Base-by-base conservation (phyloP, 2,113 vertebrate genomes). In the Urocitellus parryii region DNA sequence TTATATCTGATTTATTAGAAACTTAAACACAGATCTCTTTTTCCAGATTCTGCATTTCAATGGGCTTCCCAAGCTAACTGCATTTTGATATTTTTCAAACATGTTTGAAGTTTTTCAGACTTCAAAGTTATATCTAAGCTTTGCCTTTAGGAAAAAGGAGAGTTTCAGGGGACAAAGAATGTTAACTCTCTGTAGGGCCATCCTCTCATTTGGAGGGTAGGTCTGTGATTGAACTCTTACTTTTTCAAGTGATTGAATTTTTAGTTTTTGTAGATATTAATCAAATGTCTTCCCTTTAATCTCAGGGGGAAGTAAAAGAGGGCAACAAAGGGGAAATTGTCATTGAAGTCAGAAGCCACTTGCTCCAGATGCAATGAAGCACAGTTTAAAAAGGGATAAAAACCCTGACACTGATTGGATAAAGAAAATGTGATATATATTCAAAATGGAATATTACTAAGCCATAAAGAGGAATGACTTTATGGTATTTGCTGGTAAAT, bases 21-120 rank as follows among this genome's bases (percentile, higher is more conserved):
- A 95, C 11, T 16, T 91, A 91, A 95, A 65, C n/a, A 56, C 9
- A 22, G 65, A 42, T 39, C 29, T 29, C 2, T 51, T 37, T 89
- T 70, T 85, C 82, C 12, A 87, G 94, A 90, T 78, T 39, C 34
- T 25, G 5, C 63, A 13, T 78, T 87, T 16, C 51, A 29, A 34
- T 74, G 0, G 22, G 25, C 20, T 90, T 16, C 4, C 13, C 27
- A 87, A 51, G 2, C 16, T 88, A 61, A 63, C 2, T 65, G 3
- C 10, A 61, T 65, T 27, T 93, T 91, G 73, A 51, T 88, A 29
- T 92, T 93, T 84, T 53, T 53, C 42, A 58, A 68, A 25, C 16
- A 45, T 82, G 18, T 73, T 91, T 96, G 58, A 88, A 63, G 88
- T 85, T 32, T n/a, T 83, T 94, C 10, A 83, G 5, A 20, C 93